Evolutionary conservation across 2,888 invertebrate species (phyloP).

Genomic region (Spisula solida): DNA sequence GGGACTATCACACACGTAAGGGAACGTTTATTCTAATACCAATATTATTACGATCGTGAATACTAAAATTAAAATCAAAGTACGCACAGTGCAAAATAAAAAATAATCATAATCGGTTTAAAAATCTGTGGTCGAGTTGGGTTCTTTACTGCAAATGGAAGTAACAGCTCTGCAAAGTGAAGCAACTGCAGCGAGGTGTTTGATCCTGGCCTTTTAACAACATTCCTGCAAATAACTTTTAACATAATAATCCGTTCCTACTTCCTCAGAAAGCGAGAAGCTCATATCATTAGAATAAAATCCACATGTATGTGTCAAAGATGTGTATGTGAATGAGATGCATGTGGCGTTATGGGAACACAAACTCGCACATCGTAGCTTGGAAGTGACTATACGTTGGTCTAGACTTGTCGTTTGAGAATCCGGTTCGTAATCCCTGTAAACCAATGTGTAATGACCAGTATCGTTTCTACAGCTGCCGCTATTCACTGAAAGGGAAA

Average conservation of each 20-base stretch:
- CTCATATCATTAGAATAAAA: not conserved
- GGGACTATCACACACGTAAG: no score
- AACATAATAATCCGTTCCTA: not conserved
- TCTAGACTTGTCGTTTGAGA: not conserved
- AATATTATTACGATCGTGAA: no score
- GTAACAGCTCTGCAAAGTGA: no score
- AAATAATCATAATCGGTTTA: no score
- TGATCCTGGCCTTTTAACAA: no score
- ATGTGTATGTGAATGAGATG: not conserved
- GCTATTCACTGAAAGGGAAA: not conserved
- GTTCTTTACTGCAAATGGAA: no score
- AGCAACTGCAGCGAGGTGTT: no score
- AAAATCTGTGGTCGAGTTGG: no score
- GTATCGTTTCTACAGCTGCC: not conserved
- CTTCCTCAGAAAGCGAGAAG: not conserved
- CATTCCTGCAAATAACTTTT: not conserved
- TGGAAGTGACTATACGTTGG: not conserved
- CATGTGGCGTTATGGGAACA: not conserved
- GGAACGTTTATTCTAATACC: no score
- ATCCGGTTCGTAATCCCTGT: not conserved
- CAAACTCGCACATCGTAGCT: not conserved
- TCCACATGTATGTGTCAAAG: not conserved
- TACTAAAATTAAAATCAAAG: no score
- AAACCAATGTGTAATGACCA: not conserved
- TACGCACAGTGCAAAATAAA: no score